Evolutionary conservation across 1,140 invertebrate genomes (phyloP).

Genomic region (Drosophila tristis): DNA sequence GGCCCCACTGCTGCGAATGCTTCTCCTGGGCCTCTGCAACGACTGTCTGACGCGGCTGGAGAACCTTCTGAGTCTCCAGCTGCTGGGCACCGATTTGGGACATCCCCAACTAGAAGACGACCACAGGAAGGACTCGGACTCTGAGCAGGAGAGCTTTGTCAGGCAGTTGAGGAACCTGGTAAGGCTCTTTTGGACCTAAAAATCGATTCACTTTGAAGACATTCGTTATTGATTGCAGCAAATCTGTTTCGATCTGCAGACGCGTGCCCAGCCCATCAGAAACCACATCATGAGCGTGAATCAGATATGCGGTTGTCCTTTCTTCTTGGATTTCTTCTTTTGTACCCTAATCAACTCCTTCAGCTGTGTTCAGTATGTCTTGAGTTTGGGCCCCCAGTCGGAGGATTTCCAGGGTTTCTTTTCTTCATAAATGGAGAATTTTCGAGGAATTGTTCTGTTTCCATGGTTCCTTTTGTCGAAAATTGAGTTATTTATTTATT

Average conservation of each 20-base stretch:
- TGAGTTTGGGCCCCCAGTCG: background rate
- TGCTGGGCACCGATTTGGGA: slow-evolving; percentile 13
- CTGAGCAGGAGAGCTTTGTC: background rate
- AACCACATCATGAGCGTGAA: slow-evolving; percentile 24
- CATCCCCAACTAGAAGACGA: background rate
- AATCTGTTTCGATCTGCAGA: slow-evolving; percentile 8
- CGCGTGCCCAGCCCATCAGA: slow-evolving; percentile 8
- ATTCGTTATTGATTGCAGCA: background rate
- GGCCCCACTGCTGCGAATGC: slow-evolving; percentile 7
- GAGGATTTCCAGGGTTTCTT: no score
- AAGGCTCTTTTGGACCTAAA: background rate
- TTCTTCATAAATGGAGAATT: no score
- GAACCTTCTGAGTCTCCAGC: background rate
- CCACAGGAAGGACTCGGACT: no score
- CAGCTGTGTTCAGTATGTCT: slow-evolving; percentile 8
- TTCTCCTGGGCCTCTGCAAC: slow-evolving; percentile 19
- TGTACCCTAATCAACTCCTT: slow-evolving; percentile 14
- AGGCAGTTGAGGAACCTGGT: slow-evolving; percentile 1
- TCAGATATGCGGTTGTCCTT: slow-evolving; percentile 20
- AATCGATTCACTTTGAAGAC: no score
- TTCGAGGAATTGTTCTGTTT: no score
- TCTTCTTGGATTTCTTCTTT: slow-evolving; percentile 22
- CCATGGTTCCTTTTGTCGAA: no score
- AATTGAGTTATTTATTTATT: no score
- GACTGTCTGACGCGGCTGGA: slow-evolving; percentile 12